Evolutionary conservation across 2,888 invertebrate species (phyloP), one percentile per base, ranked within the genome.

Genomic region (Agapetus fuscipes): DNA sequence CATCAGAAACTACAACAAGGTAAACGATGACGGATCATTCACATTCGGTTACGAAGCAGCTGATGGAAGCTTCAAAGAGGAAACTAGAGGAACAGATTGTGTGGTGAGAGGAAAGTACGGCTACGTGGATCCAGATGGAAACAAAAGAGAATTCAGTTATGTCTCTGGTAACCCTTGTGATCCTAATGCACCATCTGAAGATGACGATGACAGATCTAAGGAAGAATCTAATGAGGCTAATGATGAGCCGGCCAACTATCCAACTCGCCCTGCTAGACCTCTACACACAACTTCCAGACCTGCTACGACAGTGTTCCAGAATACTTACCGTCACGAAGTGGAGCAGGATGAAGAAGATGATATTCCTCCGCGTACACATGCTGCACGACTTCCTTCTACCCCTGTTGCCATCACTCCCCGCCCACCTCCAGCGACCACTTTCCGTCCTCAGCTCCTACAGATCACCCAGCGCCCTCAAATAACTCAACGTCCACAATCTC

Each of bases 61-160:
- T 9, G 87, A 87, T 54, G 87, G 87, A 1, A 83, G 83, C 45
- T 88, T 87, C 69, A 87, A 87, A 55, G 87, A 88, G 55, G 87
- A 88, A 59, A 87, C 86, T 3, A 66, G 87, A 41, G 87, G 86
- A 32, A 82, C 83, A 1, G 87, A 88, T 62, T 88, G 87, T 58
- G 85, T 88, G 0, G 87, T 87, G 3, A 74, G 86, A 43, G 88
- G 88, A 36, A 87, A 87, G 59, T 88, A 88, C 60, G 88, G 88
- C 14, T 88, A 88, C 65, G 69, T 88, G 9, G 88, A 88, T 61
- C 87, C 87, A 1, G 85, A 86, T 48, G 88, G 88, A 50, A 84
- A 86, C 64, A 84, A 84, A 54, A 64, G 87, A 49, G 87, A 88
- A 60, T 87, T 88, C 62, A 84, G 83, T 3, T 88, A 88, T 61